Conservation (phyloP, 1,140 invertebrate species). For the Drosophila aff. region DNA sequence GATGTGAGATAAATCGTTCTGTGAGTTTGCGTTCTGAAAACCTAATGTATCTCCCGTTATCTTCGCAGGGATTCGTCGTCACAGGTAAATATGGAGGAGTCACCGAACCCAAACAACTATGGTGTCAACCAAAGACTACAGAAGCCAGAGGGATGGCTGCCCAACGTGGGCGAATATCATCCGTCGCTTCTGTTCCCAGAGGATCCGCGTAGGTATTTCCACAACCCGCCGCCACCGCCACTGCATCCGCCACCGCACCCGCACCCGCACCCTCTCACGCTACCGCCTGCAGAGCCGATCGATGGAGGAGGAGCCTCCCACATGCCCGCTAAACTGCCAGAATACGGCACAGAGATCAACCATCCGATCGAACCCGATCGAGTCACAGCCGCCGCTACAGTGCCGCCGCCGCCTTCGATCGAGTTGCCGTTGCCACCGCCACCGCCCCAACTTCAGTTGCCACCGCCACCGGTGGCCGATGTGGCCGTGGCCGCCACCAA, state of each 20-base stretch:
- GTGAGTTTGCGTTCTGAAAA: not conserved
- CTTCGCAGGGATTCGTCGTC: conserved; percentile 29
- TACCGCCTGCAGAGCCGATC: conserved; percentile 21
- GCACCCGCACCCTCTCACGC: not conserved
- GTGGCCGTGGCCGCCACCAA: conserved; percentile 15
- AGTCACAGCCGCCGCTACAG: conserved; percentile 1
- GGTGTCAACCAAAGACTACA: conserved; percentile 42
- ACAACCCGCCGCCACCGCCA: conserved; percentile 12
- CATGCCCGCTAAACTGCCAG: conserved; percentile 32
- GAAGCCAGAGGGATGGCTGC: conserved; percentile 39
- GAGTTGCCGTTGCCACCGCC: not conserved
- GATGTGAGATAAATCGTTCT: conserved; percentile 25
- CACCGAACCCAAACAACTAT: conserved; percentile 29
- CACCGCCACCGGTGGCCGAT: conserved; percentile 14
- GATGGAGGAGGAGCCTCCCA: conserved; percentile 2
- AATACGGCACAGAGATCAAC: conserved; percentile 25
- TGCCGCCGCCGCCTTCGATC: not conserved
- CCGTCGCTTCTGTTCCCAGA: conserved; percentile 35
- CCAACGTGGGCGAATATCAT: conserved; percentile 27
- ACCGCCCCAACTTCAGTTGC: not conserved
- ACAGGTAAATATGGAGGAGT: conserved; percentile 38
- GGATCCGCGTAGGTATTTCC: conserved; percentile 38
- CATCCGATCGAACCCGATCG: conserved; percentile 11
- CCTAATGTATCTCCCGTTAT: not conserved
- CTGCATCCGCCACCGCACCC: not conserved